Evolutionary conservation across 2,113 vertebrate genomes (phyloP).

Genomic region (Neotragus moschatus): DNA sequence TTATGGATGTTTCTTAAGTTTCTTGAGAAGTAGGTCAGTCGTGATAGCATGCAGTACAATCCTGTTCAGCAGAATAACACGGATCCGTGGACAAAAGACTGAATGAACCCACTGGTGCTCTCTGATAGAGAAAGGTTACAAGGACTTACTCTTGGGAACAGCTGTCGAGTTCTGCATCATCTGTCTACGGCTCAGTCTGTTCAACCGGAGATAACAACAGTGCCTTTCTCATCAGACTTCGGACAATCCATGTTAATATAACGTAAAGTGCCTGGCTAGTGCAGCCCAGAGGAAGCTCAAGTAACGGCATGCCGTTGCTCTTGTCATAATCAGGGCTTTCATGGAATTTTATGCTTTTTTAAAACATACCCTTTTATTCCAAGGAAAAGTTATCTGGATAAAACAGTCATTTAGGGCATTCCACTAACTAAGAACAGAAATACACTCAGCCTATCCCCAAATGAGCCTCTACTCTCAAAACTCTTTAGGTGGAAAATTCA

Average conservation of each 20-base stretch:
- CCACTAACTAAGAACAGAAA: slow-evolving; percentile 8
- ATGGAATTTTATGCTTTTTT: background rate
- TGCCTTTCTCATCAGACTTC: background rate
- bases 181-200: background rate
- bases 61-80: background rate
- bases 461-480: background rate
- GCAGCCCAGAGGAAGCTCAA: background rate
- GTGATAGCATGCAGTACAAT: background rate
- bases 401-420: background rate
- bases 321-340: background rate
- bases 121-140: background rate
- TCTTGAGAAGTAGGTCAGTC: background rate
- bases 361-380: background rate
- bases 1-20: background rate
- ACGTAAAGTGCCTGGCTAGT: rapidly evolving
- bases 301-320: rapidly evolving
- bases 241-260: background rate
- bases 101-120: background rate
- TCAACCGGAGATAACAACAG: background rate
- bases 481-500: background rate
- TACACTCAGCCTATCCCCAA: background rate
- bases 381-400: background rate
- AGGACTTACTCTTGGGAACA: background rate
- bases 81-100: rapidly evolving
- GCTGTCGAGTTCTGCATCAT: background rate